Conservation (phyloP, 2,888 invertebrate genomes). For the Aproaerema taeniolella region DNA sequence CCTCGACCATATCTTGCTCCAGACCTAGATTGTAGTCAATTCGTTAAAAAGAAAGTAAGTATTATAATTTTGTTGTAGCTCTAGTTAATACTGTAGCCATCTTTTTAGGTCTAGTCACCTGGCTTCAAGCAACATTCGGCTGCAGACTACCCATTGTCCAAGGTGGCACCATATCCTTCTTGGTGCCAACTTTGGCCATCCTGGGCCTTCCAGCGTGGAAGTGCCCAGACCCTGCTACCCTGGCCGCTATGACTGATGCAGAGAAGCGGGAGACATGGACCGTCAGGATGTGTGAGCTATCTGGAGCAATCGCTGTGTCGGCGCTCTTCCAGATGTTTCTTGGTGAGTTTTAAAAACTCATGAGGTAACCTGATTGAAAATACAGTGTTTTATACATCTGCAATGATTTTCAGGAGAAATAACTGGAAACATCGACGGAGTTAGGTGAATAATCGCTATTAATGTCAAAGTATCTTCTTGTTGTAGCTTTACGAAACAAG, state of each 20-base stretch:
- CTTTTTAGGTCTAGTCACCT: constrained; percentile 85
- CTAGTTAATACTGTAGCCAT: too few species aligned
- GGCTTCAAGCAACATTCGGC: constrained; percentile 85
- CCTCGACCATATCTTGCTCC: too few species aligned
- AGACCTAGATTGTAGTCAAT: too few species aligned
- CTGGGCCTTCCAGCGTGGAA: constrained; percentile 83
- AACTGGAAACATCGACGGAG: too few species aligned
- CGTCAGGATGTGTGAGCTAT: constrained; percentile 86
- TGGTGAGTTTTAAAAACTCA: constrained; percentile 73
- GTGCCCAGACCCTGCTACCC: constrained; percentile 76
- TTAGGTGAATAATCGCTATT: too few species aligned
- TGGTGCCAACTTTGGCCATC: constrained; percentile 87
- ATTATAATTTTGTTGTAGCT: too few species aligned
- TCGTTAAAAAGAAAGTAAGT: too few species aligned
- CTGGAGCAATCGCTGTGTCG: constrained; percentile 89
- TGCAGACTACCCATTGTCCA: constrained; percentile 86
- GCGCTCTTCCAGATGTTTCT: constrained; percentile 86
- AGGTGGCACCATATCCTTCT: constrained; percentile 88
- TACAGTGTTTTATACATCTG: too few species aligned
- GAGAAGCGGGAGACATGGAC: constrained; percentile 83
- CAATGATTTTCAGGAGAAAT: too few species aligned
- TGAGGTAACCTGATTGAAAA: too few species aligned
- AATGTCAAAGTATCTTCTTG: too few species aligned
- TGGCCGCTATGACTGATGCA: constrained; percentile 73
- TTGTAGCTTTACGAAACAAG: too few species aligned